phyloP scores from a whole-genome alignment of 2,113 vertebrate species.

The Phylloscopus trochiloides region DNA sequence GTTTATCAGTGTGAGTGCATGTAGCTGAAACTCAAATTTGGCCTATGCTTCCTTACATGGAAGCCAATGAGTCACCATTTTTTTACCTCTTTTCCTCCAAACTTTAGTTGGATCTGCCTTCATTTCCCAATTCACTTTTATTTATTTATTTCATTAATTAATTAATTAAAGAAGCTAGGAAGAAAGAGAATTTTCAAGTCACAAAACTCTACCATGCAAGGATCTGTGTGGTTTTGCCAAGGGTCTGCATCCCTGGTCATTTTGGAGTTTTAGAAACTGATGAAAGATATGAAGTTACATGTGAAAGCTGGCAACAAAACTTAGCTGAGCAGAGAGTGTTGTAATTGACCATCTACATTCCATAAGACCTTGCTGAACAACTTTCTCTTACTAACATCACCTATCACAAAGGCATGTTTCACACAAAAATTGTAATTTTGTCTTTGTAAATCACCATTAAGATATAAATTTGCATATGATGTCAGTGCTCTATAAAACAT shows the following conservation, averaged over 20 bases:
- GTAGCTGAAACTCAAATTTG: background rate
- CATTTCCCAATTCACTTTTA: fast-evolving
- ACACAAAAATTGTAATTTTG: background rate
- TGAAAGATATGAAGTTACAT: background rate
- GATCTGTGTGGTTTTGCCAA: background rate
- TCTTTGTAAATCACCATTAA: background rate
- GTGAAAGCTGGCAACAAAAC: background rate
- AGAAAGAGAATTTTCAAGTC: background rate
- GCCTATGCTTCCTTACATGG: background rate
- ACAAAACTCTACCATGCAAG: background rate
- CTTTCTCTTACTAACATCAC: background rate
- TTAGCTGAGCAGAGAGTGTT: background rate
- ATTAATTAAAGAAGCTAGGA: background rate
- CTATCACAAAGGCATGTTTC: background rate
- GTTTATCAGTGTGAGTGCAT: background rate
- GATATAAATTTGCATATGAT: background rate
- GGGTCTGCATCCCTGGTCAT: background rate
- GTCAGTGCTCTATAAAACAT: background rate
- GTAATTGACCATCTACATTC: background rate
- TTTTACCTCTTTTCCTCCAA: background rate
- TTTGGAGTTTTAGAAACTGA: background rate
- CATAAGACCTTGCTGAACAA: background rate
- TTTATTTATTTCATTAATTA: background rate
- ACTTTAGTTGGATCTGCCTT: background rate
- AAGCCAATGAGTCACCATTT: background rate